Conservation (phyloP, 2,113 vertebrate genomes). For the Gavia stellata region DNA sequence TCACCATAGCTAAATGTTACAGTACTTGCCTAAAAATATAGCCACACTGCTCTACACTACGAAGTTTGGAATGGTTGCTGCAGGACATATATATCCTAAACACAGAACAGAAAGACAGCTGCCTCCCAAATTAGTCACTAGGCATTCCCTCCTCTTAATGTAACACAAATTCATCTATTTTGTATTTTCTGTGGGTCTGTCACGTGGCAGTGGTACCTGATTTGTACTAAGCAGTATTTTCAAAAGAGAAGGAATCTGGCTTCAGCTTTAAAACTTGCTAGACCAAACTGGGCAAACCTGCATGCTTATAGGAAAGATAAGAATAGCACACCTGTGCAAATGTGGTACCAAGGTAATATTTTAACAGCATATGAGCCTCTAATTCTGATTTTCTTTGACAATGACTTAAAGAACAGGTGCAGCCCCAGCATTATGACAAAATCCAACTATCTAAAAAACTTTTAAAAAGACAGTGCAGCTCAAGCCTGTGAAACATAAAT, state of each 20-base stretch:
- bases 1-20: neutral
- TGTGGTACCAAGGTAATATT: neutral
- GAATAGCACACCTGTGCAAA: neutral
- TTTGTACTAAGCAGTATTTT: neutral
- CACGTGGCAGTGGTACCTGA: neutral
- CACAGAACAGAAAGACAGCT: neutral
- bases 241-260: fast-evolving
- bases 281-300: neutral
- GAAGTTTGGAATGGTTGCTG: neutral
- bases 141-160: neutral
- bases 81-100: neutral
- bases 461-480: neutral
- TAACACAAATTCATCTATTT: neutral
- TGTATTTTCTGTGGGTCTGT: neutral
- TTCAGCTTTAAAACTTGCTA: neutral
- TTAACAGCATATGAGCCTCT: neutral
- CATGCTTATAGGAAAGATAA: neutral
- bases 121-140: neutral
- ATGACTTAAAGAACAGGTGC: neutral
- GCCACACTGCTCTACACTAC: neutral
- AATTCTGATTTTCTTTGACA: neutral
- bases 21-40: neutral
- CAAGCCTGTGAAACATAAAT: neutral
- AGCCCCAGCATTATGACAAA: neutral
- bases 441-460: neutral